Percentiles rank a stretch among this genome's conserved stretches.
Evolutionary conservation across 2,113 vertebrate species (phyloP).

Genomic region (Dissostichus mawsoni): DNA sequence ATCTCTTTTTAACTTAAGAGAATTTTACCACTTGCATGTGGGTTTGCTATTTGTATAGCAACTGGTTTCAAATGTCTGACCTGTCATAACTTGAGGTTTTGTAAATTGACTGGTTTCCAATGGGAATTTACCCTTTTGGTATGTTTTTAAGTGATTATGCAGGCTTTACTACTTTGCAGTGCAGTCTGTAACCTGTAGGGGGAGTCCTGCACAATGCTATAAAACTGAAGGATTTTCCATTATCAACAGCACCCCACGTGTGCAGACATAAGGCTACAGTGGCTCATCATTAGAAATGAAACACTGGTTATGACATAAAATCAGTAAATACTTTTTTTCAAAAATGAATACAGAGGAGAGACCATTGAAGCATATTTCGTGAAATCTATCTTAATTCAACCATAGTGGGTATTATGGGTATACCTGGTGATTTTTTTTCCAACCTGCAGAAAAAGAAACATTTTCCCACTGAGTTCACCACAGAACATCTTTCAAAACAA

Average conservation of each 20-base stretch:
- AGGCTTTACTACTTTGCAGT: constrained; percentile 12
- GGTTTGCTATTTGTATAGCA: background rate
- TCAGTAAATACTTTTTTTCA: constrained; percentile 2
- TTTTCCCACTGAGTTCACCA: constrained; percentile 75
- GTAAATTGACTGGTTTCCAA: background rate
- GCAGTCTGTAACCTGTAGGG: constrained; percentile 62
- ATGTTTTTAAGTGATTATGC: background rate
- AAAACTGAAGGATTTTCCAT: background rate
- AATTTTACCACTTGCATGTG: background rate
- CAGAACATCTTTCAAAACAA: constrained; percentile 85
- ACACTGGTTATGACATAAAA: constrained; percentile 17
- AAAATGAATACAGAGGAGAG: constrained; percentile 2
- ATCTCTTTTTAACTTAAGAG: background rate
- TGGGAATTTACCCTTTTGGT: background rate
- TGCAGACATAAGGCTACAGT: constrained; percentile 9
- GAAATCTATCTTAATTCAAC: constrained; percentile 43
- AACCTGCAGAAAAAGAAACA: constrained; percentile 72
- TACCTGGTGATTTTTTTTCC: constrained; percentile 75
- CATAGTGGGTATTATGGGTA: constrained; percentile 58
- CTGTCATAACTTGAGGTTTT: background rate
- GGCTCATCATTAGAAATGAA: constrained; percentile 27
- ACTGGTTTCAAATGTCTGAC: background rate
- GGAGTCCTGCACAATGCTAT: constrained; percentile 69
- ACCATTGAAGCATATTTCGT: constrained; percentile 14
- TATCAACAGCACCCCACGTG: background rate